Percentiles rank a stretch among this genome's conserved stretches.
Evolutionary conservation across 2,113 vertebrate genomes (phyloP).

Genomic region (Tetrax tetrax): DNA sequence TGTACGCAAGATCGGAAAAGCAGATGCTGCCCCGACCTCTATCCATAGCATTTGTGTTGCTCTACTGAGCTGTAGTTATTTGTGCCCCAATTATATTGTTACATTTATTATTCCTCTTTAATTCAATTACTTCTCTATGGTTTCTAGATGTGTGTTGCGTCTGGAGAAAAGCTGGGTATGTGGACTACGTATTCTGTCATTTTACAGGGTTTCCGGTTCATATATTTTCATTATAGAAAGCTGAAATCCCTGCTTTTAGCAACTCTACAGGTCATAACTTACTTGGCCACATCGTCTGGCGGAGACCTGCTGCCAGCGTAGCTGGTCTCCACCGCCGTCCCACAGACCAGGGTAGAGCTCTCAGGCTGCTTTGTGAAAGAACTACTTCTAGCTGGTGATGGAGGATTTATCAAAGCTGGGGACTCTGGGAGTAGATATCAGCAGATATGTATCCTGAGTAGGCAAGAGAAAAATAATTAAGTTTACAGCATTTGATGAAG

Average conservation of each 20-base stretch:
- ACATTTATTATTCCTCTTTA: neutral
- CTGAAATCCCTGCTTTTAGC: neutral
- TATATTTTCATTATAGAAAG: neutral
- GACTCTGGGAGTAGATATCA: neutral
- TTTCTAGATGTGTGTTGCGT: neutral
- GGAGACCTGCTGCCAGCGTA: neutral
- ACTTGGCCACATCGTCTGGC: neutral
- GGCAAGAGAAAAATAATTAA: neutral
- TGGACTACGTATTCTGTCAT: neutral
- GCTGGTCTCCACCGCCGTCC: rapidly evolving
- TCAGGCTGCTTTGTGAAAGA: neutral
- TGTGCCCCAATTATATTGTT: neutral
- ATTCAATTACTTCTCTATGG: rapidly evolving
- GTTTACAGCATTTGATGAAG: neutral
- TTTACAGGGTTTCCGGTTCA: neutral
- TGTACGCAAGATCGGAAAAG: neutral
- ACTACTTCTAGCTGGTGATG: neutral
- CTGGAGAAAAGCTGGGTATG: neutral
- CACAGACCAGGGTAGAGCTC: neutral
- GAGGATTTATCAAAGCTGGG: neutral
- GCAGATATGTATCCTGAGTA: neutral
- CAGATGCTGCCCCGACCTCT: slow-evolving; percentile 39
- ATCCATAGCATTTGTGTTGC: neutral
- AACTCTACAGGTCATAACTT: neutral
- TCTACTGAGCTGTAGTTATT: neutral